Base-by-base conservation (phyloP, 2,797 vertebrate species). In the Naso thynnoides region DNA sequence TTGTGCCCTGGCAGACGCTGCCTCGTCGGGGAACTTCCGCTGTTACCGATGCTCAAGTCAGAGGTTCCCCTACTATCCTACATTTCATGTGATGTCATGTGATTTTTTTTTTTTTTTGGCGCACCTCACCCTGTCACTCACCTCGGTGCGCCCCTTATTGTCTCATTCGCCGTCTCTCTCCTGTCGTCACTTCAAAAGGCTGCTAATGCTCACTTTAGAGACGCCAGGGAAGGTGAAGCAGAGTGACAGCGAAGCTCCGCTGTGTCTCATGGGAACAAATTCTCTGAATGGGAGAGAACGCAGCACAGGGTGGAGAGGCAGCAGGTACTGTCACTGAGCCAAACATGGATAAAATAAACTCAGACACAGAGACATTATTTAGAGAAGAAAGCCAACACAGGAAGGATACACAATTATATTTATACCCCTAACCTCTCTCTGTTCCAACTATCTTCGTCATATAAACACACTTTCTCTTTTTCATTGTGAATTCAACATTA, bases 141-240 rank as follows among this genome's bases (percentile, higher is more conserved):
- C 18, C 44, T 62, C 19, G 1, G 9, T 11, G 65, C 9, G 44
- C 15, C 50, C 45, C 49, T 82, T 26, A 36, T 61, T 81, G 74
- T 83, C 55, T 81, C 13, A 73, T 67, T 79, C 53, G 10, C 61
- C 2, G 16, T 74, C 76, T 63, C 71, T 61, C 69, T 70, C 67
- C 71, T 55, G 78, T 79, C 70, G 49, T 65, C 76, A 65, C 88
- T 84, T 89, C 87, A 87, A 88, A 90, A 82, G 81, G 57, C 83
- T 59, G 76, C 79, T 88, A 87, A 88, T 85, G 78, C 78, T 87
- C 70, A 54, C 77, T 87, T 82, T 82, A 58, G 80, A 85, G 76
- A 9, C 72, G 84, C 86, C 71, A 71, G 53, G 58, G 67, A 49
- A 80, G 83, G 79, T 49, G 58, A 76, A 38, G 75, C 59, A 1